Conservation (phyloP, 37 sponge, comb jelly and placozoan species). For the Ephydatia muelleri region DNA sequence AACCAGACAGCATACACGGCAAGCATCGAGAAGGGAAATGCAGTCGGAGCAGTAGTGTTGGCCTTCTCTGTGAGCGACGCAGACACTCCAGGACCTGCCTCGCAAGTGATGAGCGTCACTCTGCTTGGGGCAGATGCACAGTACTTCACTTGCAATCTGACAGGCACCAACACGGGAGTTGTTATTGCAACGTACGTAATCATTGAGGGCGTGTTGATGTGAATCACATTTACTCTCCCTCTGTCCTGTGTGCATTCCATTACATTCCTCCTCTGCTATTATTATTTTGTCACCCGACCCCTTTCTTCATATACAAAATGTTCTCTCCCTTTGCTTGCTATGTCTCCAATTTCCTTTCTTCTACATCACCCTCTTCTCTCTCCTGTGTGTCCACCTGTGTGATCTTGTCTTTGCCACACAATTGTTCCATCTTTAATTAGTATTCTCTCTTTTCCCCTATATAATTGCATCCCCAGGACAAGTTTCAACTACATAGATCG, state of each 20-base stretch:
- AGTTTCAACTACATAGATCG: slow-evolving; percentile 27
- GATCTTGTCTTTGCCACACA: not conserved
- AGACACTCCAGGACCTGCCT: slow-evolving; percentile 39
- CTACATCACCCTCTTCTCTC: not conserved
- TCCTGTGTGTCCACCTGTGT: not conserved
- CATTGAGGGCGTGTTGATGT: not conserved
- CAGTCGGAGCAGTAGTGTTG: slow-evolving; percentile 23
- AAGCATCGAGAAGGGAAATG: slow-evolving; percentile 28
- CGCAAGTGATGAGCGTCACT: slow-evolving; percentile 13
- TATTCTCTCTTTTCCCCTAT: not conserved
- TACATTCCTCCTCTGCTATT: not conserved
- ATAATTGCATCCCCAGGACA: not conserved
- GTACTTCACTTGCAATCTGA: slow-evolving; percentile 29
- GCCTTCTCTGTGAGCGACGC: slow-evolving; percentile 56
- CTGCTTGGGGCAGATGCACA: slow-evolving; percentile 34
- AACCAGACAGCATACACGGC: slow-evolving; percentile 29
- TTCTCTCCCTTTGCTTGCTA: not conserved
- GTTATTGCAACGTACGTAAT: slow-evolving; percentile 43
- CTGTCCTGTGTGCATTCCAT: not conserved
- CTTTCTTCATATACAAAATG: too few species aligned
- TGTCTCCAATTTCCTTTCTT: not conserved
- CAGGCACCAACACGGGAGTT: slow-evolving; percentile 34
- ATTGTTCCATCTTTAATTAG: too few species aligned
- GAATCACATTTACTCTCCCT: too few species aligned
- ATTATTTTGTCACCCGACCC: not conserved